phyloP scores from a whole-genome alignment of 2,888 invertebrate genomes.

The Drosophila antonietae region DNA sequence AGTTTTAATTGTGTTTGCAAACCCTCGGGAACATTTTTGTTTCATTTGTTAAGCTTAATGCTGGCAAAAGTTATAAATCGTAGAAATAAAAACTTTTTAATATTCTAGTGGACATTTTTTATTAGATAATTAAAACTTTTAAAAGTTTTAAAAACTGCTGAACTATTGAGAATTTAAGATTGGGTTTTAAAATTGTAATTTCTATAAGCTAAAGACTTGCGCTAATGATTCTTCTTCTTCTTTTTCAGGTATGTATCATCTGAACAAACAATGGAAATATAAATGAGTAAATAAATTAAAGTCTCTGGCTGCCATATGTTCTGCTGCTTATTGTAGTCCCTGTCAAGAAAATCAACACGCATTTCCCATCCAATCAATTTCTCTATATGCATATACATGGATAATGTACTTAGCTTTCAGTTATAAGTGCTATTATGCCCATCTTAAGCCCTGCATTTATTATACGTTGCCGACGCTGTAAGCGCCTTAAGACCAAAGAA shows the following conservation, averaged over 20 bases:
- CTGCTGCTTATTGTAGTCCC: not conserved
- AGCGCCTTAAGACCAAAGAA: conserved; percentile 23
- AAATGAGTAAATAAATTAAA: conserved; percentile 1
- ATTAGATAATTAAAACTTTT: not conserved
- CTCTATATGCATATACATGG: conserved; percentile 3
- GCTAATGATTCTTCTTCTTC: conserved; percentile 18
- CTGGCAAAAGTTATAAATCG: conserved; percentile 22
- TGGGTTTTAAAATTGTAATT: not conserved
- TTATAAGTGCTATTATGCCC: conserved; percentile 44
- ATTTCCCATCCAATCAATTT: conserved; percentile 28
- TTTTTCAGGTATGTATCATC: conserved; percentile 60
- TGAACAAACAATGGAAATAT: conserved; percentile 26
- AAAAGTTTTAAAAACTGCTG: not conserved
- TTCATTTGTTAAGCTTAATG: conserved; percentile 12
- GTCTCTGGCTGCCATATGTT: conserved; percentile 22
- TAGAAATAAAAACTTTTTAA: not conserved
- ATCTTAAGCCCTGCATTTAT: conserved; percentile 48
- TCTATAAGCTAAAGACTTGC: not conserved
- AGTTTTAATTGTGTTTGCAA: conserved; percentile 22
- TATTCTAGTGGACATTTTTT: not conserved
- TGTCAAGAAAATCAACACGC: conserved; percentile 28
- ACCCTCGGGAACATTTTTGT: conserved; percentile 12
- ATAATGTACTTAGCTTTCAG: conserved; percentile 25
- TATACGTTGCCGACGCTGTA: conserved; percentile 26
- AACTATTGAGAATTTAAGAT: not conserved